A percentile compares a stretch with the other conserved stretches of the same genome.
Conservation (phyloP, 2,797 vertebrate genomes). For the Linurgus olivaceus region DNA sequence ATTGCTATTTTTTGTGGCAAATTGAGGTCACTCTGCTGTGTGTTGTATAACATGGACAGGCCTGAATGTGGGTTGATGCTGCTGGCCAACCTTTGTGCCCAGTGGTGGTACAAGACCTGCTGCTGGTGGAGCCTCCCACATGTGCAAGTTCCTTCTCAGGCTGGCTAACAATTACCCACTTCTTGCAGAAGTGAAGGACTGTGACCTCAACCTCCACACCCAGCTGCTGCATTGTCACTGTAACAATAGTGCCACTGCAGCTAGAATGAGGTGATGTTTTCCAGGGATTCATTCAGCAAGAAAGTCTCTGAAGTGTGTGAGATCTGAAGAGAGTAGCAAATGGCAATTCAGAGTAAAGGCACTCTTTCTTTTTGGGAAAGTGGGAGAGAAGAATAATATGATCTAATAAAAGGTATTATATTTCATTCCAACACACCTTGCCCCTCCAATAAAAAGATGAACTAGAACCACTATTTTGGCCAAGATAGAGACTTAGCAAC, state of each 20-base stretch:
- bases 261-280: not conserved
- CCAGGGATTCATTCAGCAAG: not conserved
- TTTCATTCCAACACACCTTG: not conserved
- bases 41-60: not conserved
- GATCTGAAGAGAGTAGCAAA: not conserved
- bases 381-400: not conserved
- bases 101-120: not conserved
- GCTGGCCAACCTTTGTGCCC: not conserved
- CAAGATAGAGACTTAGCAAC: not conserved
- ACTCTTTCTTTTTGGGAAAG: not conserved
- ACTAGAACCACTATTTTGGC: not conserved
- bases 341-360: not conserved
- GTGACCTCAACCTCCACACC: not conserved
- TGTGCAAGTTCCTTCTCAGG: not conserved
- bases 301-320: not conserved
- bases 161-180: not conserved
- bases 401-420: not conserved
- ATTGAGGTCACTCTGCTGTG: not conserved
- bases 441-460: not conserved
- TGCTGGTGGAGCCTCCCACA: not conserved
- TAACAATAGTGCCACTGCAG: not conserved
- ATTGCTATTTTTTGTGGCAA: conserved; percentile 5
- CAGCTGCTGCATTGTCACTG: not conserved
- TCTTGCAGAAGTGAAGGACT: not conserved
- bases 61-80: not conserved